Base-by-base conservation (phyloP, 2,797 vertebrate genomes). In the Poecile montanus region DNA sequence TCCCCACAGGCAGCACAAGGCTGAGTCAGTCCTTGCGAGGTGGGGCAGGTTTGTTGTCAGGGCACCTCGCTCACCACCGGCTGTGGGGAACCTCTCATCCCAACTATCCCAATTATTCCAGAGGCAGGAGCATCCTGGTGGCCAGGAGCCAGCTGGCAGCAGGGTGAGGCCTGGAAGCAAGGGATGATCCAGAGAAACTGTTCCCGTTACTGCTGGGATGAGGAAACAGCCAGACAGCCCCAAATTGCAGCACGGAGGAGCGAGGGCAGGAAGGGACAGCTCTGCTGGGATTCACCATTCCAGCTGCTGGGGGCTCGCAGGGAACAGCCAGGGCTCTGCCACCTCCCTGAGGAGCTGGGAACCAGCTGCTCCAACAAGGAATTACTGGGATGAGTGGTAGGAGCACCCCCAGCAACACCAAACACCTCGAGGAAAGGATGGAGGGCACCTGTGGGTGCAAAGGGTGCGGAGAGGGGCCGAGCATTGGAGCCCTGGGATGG, bases 281-380 rank as follows among this genome's bases (percentile, higher is more conserved):
- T 77, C 19, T 50, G 84, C 73, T 9, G 2, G 51, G 29, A 61
- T 27, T 29, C 3, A 0, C 70, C 7, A 2, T 45, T 42, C 56
- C 29, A 2, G 32, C 42, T 50, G 14, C 50, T 27, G 0, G 0
- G 26, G 9, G 30, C 82, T 66, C 7, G 0, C 2, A 6, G 22
- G 63, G 56, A 44, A 8, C 48, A 0, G 29, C 21, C 36, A 70
- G 60, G n/a, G 30, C 47, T 83, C 27, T 10, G 9, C 8, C 17
- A 0, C 3, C 36, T 19, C 62, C 61, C 66, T 5, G 66, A 30
- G 40, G 6, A 34, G 29, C 40, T 84, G 87, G 62, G 22, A 87
- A 61, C 2, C 22, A 2, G 56, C 65, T 57, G 62, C 42, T 90
- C 26, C 82, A 60, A 68, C 30, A 11, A 34, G 57, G 58, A 32